phyloP scores from a whole-genome alignment of 30 jellyfish, hydroid and myxozoan species.

The Aurelia aurita complex sp. Pacific region DNA sequence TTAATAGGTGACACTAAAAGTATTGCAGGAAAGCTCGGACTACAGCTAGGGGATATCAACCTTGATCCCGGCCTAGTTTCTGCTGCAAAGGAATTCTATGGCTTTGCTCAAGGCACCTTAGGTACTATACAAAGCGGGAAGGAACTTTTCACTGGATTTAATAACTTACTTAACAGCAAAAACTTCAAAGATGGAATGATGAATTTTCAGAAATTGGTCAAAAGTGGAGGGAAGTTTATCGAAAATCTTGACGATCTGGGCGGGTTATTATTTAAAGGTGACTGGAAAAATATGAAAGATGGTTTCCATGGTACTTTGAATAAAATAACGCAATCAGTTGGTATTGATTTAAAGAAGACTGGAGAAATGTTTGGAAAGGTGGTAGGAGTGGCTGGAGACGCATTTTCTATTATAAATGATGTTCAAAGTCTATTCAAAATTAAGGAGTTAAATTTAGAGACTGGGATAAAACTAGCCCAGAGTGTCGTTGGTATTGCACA shows the following conservation, averaged over 20 bases:
- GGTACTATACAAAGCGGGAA: slow-evolving; percentile 85
- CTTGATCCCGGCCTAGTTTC: slow-evolving; percentile 82
- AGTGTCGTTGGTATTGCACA: slow-evolving; percentile 57
- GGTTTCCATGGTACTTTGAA: slow-evolving; percentile 57
- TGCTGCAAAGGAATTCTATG: slow-evolving; percentile 77
- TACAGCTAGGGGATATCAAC: slow-evolving; percentile 59
- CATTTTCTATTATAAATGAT: slow-evolving; percentile 51
- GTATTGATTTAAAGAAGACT: slow-evolving; percentile 71
- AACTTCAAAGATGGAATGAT: slow-evolving; percentile 77
- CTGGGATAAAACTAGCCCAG: slow-evolving; percentile 69
- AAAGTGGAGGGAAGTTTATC: slow-evolving; percentile 74
- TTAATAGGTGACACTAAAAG: slow-evolving; percentile 72
- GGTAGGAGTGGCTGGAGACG: slow-evolving; percentile 58
- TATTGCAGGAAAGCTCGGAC: slow-evolving; percentile 66
- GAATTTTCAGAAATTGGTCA: slow-evolving; percentile 72
- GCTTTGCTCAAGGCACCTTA: slow-evolving; percentile 75
- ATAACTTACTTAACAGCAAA: slow-evolving; percentile 72
- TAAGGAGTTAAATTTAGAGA: slow-evolving; percentile 75
- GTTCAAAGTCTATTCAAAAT: slow-evolving; percentile 62
- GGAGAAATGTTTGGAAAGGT: slow-evolving; percentile 72
- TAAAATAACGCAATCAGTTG: slow-evolving; percentile 71
- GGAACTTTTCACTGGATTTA: slow-evolving; percentile 68
- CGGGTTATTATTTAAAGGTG: slow-evolving; percentile 52
- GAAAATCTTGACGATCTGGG: slow-evolving; percentile 80
- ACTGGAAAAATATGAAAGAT: slow-evolving; percentile 85